These are phyloP conservation scores for Tenodera sinensis DNA, from an alignment of 2,888 invertebrate species.

Conservation along the genomic window DNA sequence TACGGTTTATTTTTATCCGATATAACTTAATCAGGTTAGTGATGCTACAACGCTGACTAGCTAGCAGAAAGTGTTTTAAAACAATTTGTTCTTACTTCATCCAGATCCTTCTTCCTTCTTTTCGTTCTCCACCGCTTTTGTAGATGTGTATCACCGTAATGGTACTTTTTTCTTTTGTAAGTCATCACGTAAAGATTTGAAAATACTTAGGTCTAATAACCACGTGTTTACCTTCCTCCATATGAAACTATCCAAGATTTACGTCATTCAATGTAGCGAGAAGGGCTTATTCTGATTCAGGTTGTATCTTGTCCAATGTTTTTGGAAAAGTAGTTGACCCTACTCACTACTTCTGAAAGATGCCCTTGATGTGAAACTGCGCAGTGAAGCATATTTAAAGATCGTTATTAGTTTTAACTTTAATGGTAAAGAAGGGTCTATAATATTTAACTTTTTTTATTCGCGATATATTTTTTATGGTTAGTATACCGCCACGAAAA, in stretches of 20 bases:
- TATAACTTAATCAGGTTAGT: too few relatives aligned
- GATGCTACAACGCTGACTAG: too few relatives aligned
- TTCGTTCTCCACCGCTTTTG: slow-evolving; percentile 73
- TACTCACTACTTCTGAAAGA: not conserved
- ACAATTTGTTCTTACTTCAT: slow-evolving; percentile 55
- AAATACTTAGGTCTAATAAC: not conserved
- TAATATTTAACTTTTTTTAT: not conserved
- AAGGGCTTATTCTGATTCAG: not conserved
- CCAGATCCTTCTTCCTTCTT: slow-evolving; percentile 74
- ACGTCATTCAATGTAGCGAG: not conserved
- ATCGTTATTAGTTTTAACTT: not conserved
- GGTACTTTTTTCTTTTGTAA: slow-evolving; percentile 75
- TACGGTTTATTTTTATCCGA: too few relatives aligned
- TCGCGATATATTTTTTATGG: not conserved
- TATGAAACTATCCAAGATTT: not conserved
- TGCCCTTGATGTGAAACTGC: too few relatives aligned
- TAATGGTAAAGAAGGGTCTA: not conserved
- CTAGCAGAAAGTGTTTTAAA: not conserved
- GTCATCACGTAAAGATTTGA: slow-evolving; percentile 36
- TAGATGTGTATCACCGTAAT: slow-evolving; percentile 74
- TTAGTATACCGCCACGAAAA: not conserved
- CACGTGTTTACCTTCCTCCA: not conserved
- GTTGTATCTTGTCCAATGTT: not conserved
- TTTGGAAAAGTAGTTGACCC: not conserved
- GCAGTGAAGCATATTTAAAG: too few relatives aligned